Base-by-base conservation (phyloP, 1,140 invertebrate genomes). In the Brachionus plicatilis region DNA sequence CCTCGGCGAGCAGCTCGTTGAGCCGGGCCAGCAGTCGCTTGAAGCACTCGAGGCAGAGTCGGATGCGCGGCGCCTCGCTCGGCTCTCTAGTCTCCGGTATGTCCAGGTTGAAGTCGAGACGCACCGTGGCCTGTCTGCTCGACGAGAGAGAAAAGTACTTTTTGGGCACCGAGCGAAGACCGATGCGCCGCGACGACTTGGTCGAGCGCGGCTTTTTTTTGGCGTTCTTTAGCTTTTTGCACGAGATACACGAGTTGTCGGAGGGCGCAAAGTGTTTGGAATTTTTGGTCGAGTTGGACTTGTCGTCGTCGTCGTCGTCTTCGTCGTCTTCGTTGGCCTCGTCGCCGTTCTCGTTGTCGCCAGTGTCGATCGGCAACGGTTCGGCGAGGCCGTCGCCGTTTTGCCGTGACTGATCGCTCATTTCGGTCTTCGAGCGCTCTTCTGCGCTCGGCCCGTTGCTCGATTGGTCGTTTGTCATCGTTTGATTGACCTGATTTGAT, bases 161-260 rank as follows among this genome's bases (percentile, higher is more conserved):
- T 76, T 27, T 76, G 3, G 72, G 72, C 20, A 76, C 45, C 9
- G 43, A 76, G 1, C 72, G 41, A 11, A 27, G 27, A 14, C 72
- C 72, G 33, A 76, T 76, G 2, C 72, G 72, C 0, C 45, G 41
- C 33, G 45, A 76, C 27, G 41, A 72, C 41, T 72, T 72, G 17
- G 68, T 76, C 24, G 72, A 76, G 3, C 72, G 8, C 1, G 72
- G 27, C 27, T 76, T 76, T 50, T 76, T 76, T 50, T 76, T 76
- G 14, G 72, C 20, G 29, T 76, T 76, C 29, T 76, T 76, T 50
- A 50, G 14, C 33, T 76, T 76, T 76, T 76, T 76, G 33, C 72
- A 76, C 9, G 72, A 47, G 33, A 50, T 76, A 33, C 72, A 76
- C 43, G 20, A 76, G 27, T 76, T 50, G 72, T 50, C 72, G 9